Evolutionary conservation across 1,140 invertebrate species (phyloP).

Genomic region (Drosophila sp.): DNA sequence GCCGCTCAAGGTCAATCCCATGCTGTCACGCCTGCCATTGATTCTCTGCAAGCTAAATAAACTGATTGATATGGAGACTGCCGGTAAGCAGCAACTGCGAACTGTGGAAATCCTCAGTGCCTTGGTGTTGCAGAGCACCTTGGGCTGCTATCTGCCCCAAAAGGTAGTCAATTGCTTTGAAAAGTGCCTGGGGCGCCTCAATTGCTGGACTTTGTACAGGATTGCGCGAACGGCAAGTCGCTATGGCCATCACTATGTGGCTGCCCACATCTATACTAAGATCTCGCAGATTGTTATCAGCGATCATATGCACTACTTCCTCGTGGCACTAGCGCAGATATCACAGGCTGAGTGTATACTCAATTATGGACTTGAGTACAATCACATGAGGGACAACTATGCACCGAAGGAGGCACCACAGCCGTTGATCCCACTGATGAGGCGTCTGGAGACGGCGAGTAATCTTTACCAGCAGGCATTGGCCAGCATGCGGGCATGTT

Average conservation of each 20-base stretch:
- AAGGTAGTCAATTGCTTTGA: constrained; percentile 86
- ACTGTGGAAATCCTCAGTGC: constrained; percentile 78
- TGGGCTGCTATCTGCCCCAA: constrained; percentile 84
- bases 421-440: constrained; percentile 83
- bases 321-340: constrained; percentile 90
- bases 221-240: constrained; percentile 92
- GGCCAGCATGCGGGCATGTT: constrained; percentile 88
- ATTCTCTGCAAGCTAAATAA: constrained; percentile 76
- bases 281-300: constrained; percentile 91
- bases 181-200: constrained; percentile 84
- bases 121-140: constrained; percentile 90
- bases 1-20: constrained; percentile 63
- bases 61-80: constrained; percentile 54
- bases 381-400: constrained; percentile 71
- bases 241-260: constrained; percentile 92
- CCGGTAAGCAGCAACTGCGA: constrained; percentile 50
- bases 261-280: constrained; percentile 87
- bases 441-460: constrained; percentile 86
- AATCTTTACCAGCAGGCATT: constrained; percentile 87
- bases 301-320: constrained; percentile 95
- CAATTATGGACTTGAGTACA: constrained; percentile 80
- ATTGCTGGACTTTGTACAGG: constrained; percentile 93
- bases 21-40: constrained; percentile 63
- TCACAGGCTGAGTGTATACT: constrained; percentile 87
- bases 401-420: constrained; percentile 40